phyloP scores from a whole-genome alignment of 2,113 vertebrate species.

The Bolborhynchus lineola region DNA sequence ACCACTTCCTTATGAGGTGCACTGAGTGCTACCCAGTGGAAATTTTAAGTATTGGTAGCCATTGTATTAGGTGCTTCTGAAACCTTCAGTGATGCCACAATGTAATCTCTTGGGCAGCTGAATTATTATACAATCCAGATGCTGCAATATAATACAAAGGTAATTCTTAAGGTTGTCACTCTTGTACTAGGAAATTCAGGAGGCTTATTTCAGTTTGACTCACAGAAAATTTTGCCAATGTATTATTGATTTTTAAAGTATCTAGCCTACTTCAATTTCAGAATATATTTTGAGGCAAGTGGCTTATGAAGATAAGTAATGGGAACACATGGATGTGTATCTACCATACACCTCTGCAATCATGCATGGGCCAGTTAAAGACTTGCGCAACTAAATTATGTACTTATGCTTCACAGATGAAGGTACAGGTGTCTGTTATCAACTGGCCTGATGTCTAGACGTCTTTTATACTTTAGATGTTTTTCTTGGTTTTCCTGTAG shows the following conservation, averaged over 20 bases:
- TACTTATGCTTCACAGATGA: not conserved
- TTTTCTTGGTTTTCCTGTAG: not conserved
- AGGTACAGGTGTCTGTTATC: not conserved
- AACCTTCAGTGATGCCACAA: not conserved
- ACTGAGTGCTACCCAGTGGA: not conserved
- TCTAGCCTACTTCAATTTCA: not conserved
- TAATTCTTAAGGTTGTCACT: not conserved
- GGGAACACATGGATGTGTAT: not conserved
- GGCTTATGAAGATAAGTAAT: not conserved
- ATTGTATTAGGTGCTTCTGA: not conserved
- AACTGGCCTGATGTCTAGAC: not conserved
- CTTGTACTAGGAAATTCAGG: not conserved
- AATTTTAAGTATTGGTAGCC: not conserved
- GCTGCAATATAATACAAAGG: not conserved
- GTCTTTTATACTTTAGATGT: not conserved
- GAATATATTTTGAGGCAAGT: not conserved
- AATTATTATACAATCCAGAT: not conserved
- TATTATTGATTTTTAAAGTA: not conserved
- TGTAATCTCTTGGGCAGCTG: not conserved
- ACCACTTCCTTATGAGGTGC: accelerated
- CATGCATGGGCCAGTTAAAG: not conserved
- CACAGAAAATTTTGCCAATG: not conserved
- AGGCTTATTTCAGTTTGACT: not conserved
- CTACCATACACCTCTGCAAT: not conserved
- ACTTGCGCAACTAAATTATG: not conserved